A percentile compares a stretch with the other conserved stretches of the same genome.
These are phyloP conservation scores for Nannospalax galili DNA, from an alignment of 2,113 vertebrate genomes.

Conservation along the genomic window DNA sequence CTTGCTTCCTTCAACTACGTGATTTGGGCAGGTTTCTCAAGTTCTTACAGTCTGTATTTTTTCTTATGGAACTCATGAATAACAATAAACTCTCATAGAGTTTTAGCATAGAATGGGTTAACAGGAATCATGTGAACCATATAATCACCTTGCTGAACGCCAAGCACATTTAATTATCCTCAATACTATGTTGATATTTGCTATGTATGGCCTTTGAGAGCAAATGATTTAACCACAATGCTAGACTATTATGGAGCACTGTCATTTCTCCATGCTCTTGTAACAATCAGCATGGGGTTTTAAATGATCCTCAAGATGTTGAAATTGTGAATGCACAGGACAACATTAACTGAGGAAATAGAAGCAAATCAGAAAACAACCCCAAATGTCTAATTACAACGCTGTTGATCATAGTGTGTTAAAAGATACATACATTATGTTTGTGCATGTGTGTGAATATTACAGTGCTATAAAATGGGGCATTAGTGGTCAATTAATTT, in stretches of 20 bases:
- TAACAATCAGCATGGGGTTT: neutral
- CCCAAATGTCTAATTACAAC: neutral
- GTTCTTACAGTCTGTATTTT: neutral
- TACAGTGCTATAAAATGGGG: neutral
- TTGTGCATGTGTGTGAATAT: neutral
- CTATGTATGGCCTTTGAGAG: neutral
- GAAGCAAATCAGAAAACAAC: neutral
- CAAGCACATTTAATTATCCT: neutral
- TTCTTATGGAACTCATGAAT: neutral
- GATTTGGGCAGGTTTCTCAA: neutral
- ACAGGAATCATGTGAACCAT: neutral
- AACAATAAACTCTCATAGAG: neutral
- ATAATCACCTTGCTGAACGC: neutral
- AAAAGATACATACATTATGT: neutral
- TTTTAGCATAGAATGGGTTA: neutral
- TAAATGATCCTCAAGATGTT: neutral
- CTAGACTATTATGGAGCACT: neutral
- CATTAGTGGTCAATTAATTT: neutral
- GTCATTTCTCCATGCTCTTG: neutral
- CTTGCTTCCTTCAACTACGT: neutral
- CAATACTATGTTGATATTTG: neutral
- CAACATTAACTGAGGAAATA: conserved; percentile 8
- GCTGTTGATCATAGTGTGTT: neutral
- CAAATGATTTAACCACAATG: neutral
- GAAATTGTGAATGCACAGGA: neutral